Base-by-base conservation (phyloP, 2,113 vertebrate genomes). In the Phasianus colchicus region DNA sequence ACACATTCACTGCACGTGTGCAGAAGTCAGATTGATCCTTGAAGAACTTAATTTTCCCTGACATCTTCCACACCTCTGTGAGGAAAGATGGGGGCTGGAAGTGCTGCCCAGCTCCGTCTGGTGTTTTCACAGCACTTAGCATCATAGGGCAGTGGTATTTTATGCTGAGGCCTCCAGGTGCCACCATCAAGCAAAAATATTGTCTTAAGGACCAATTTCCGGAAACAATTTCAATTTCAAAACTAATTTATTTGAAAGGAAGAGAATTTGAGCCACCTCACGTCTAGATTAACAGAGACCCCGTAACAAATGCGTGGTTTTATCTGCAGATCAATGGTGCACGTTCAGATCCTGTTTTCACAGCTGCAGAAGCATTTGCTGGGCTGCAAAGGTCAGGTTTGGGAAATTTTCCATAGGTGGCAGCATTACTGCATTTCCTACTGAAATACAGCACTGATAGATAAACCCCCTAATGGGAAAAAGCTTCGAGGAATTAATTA, bases 361-460 rank as follows among this genome's bases (percentile, higher is more conserved):
- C 87, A 96, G 94, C 94, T 92, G 95, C 2, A 27, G 11, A 20
- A 0, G 24, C 4, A 4, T 3, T 4, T 22, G 42, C 9, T 48
- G 20, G 19, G 17, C 2, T 19, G 36, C 67, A 69, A 34, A 83
- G 72, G 45, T 71, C 81, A 4, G 42, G 16, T 18, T 40, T 67
- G 43, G 11, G 48, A 42, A 81, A 30, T 2, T 16, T 82, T 90
- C 96, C 80, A 70, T 97, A 97, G 96, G 90, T 95, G 96, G 96
- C 96, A 96, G 97, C 93, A 97, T 92, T 52, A 93, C 78, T 27
- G 83, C 84, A 92, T 58, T n/a, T 58, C 55, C 32, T 58, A n/a
- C 55, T 58, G 61, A 30, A 40, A 61, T 11, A 24, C 13, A 52
- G 79, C 90, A 43, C 6, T 1, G 0, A 11, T 2, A 19, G 50